Conservation (phyloP, 2,113 vertebrate species). For the Lethenteron reissneri region DNA sequence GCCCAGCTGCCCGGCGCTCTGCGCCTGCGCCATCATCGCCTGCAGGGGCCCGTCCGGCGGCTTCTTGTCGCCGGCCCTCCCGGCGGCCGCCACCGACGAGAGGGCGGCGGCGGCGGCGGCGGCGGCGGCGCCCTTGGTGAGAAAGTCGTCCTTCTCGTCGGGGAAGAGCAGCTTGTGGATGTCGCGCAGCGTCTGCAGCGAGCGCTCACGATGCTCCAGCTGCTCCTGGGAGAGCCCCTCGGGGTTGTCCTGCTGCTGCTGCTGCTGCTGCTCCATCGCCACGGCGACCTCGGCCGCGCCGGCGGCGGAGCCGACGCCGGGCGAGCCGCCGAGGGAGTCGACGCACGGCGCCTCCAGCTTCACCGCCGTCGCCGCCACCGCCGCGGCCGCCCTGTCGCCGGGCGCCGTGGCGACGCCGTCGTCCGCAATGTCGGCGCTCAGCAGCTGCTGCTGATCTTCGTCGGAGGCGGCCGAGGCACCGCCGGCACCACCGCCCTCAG, state of each 20-base stretch:
- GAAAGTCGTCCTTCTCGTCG: conserved; percentile 48
- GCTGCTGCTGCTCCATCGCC: too few species aligned
- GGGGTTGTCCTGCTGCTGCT: conserved; percentile 35
- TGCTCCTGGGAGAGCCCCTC: conserved; percentile 94
- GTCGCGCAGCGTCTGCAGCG: conserved; percentile 74
- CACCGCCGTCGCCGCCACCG: conserved; percentile 23
- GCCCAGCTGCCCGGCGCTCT: conserved; percentile 60
- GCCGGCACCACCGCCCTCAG: conserved; percentile 36
- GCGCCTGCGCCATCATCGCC: conserved; percentile 92
- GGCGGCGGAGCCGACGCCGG: conserved; percentile 29
- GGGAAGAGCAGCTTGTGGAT: conserved; percentile 98
- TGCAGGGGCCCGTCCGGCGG: conserved; percentile 70
- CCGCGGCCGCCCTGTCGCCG: too few species aligned
- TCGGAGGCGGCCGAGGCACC: conserved; percentile 33
- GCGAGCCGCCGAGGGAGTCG: conserved; percentile 47
- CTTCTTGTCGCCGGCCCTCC: conserved; percentile 24
- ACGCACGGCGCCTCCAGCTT: conserved; percentile 23
- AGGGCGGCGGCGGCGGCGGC: neutral
- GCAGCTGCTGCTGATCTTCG: conserved; percentile 12
- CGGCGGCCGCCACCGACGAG: neutral
- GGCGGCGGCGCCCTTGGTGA: conserved; percentile 16
- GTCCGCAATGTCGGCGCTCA: too few species aligned
- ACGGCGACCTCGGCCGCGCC: too few species aligned
- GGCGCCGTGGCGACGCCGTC: too few species aligned
- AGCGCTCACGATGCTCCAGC: conserved; percentile 80